These are phyloP conservation scores for Diuraphis noxia DNA, from an alignment of 1,140 invertebrate genomes.

Conservation along the genomic window DNA sequence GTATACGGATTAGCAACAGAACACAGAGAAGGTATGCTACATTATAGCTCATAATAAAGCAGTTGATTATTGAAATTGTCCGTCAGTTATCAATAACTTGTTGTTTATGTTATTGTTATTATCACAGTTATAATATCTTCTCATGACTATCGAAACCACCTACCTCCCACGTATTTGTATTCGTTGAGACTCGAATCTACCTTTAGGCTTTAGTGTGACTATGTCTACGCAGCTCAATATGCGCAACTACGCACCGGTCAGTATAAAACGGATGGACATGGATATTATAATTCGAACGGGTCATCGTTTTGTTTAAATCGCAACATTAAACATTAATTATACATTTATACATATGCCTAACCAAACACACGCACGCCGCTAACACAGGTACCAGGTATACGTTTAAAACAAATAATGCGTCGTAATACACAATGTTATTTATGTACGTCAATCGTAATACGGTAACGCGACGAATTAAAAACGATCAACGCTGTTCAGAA, in stretches of 20 bases:
- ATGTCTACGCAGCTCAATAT: background rate
- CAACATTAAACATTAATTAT: constrained; percentile 13
- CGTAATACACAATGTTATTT: too few species aligned
- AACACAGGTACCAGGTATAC: background rate
- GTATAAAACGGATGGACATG: background rate
- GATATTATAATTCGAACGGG: background rate
- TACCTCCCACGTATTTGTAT: background rate
- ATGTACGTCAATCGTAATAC: background rate
- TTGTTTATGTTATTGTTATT: constrained; percentile 11
- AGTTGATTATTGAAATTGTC: background rate
- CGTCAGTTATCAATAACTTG: background rate
- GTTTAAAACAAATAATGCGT: background rate
- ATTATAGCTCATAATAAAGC: background rate
- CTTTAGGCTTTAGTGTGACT: background rate
- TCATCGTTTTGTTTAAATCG: constrained; percentile 12
- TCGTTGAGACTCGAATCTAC: background rate
- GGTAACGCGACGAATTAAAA: background rate
- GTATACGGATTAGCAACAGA: background rate
- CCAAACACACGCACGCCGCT: background rate
- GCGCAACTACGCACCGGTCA: background rate
- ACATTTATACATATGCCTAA: background rate
- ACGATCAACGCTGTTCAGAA: background rate
- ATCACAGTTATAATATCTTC: background rate
- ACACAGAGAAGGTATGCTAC: background rate
- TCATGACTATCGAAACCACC: background rate